Evolutionary conservation across 2,113 vertebrate genomes (phyloP).

Genomic region (Loxodonta africana): DNA sequence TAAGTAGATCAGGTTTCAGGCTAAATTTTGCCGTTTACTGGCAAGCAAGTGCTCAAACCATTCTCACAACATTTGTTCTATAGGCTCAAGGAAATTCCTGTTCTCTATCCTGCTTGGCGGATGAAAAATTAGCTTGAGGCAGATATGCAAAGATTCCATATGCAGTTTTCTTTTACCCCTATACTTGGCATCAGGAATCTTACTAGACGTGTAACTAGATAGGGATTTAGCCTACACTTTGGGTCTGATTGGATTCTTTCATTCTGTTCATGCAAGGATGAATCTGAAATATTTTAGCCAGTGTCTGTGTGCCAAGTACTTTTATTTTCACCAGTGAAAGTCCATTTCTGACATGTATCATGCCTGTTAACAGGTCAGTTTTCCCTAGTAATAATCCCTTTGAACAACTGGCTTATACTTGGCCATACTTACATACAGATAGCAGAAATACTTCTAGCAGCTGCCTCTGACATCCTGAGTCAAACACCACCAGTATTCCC

Average conservation of each 20-base stretch:
- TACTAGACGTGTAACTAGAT: not conserved
- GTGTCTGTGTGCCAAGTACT: not conserved
- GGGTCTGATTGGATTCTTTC: not conserved
- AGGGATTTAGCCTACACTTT: not conserved
- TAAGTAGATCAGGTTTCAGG: conserved; percentile 10
- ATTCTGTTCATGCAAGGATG: not conserved
- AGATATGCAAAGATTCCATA: not conserved
- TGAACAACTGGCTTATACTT: not conserved
- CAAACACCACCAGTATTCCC: not conserved
- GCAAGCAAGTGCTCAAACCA: not conserved
- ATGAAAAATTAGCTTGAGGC: not conserved
- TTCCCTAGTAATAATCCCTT: not conserved
- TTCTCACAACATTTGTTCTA: not conserved
- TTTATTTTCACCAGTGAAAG: not conserved
- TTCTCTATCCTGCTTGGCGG: not conserved
- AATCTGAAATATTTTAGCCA: not conserved
- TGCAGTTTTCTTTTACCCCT: not conserved
- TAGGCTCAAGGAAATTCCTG: not conserved
- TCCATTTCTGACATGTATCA: not conserved
- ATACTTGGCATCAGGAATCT: not conserved
- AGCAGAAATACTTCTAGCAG: conserved; percentile 3
- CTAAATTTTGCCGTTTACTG: not conserved
- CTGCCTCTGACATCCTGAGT: not conserved
- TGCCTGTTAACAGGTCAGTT: not conserved
- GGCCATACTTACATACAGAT: not conserved